Percentiles rank a stretch among this genome's conserved stretches.
Evolutionary conservation across 1,140 invertebrate species (phyloP).

Genomic region (Cyclargus thomasi): DNA sequence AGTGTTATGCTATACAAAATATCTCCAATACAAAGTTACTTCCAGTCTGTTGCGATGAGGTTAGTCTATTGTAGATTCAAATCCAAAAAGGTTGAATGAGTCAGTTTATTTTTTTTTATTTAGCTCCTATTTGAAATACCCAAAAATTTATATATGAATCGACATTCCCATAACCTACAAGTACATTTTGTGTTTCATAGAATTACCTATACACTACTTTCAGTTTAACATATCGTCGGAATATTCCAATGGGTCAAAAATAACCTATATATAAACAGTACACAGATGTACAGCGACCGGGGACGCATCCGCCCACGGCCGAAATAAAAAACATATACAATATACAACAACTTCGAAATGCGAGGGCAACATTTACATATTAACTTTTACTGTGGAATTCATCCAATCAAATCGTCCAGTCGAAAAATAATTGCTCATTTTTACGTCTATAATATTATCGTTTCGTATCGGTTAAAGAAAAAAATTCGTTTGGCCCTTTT

Average conservation of each 20-base stretch:
- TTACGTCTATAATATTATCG: slow-evolving; percentile 35
- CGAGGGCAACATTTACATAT: slow-evolving; percentile 62
- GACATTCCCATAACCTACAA: slow-evolving; percentile 73
- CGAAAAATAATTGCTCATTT: slow-evolving; percentile 46
- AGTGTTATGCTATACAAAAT: slow-evolving; percentile 72
- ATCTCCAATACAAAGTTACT: slow-evolving; percentile 68
- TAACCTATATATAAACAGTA: slow-evolving; percentile 49
- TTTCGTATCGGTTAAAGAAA: slow-evolving; percentile 45
- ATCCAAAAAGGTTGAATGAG: slow-evolving; percentile 72
- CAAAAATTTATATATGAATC: slow-evolving; percentile 64
- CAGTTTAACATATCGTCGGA: slow-evolving; percentile 66
- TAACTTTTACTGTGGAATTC: slow-evolving; percentile 37
- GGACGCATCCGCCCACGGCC: slow-evolving; percentile 46
- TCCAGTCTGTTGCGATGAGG: slow-evolving; percentile 72
- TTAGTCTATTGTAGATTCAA: slow-evolving; percentile 74
- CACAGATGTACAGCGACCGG: slow-evolving; percentile 42
- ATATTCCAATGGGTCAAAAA: slow-evolving; percentile 67
- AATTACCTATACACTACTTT: slow-evolving; percentile 70
- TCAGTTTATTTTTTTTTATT: slow-evolving; percentile 52
- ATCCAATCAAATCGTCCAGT: slow-evolving; percentile 54
- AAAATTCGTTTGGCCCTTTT: slow-evolving; percentile 64
- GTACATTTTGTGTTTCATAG: slow-evolving; percentile 67
- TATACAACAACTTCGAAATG: slow-evolving; percentile 66
- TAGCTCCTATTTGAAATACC: slow-evolving; percentile 70
- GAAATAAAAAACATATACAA: slow-evolving; percentile 52